Evolutionary conservation across 2,797 vertebrate species (phyloP).

Genomic region (Diplodus sargus): DNA sequence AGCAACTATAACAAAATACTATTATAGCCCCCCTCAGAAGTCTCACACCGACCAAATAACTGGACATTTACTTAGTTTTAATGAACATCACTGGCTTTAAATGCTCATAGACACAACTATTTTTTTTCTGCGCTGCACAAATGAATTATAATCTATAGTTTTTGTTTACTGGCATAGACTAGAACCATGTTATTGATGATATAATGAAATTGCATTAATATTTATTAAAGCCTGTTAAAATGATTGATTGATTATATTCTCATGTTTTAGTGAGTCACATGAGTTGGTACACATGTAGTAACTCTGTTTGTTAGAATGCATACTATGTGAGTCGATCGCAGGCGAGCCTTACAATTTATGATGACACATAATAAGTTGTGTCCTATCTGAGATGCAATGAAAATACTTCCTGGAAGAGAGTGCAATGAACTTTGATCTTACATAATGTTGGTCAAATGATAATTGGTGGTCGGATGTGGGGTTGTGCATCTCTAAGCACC

Average conservation of each 20-base stretch:
- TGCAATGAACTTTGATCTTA: neutral
- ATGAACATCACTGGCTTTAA: conserved; percentile 19
- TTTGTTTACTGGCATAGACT: neutral
- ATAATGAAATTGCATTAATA: neutral
- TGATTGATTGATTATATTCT: neutral
- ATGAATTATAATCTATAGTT: neutral
- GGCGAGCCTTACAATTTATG: no score
- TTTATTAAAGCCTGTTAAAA: neutral
- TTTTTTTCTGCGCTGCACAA: neutral
- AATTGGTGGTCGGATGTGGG: neutral
- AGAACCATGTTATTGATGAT: neutral
- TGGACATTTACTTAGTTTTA: conserved; percentile 25
- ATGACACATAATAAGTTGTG: no score
- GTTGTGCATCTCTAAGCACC: no score
- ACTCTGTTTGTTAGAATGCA: neutral
- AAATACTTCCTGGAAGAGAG: no score
- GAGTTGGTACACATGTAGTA: neutral
- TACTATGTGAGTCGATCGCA: neutral
- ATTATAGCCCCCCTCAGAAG: conserved; percentile 17
- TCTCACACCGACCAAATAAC: conserved; percentile 18
- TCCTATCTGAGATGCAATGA: no score
- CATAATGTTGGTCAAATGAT: neutral
- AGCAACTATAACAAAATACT: conserved; percentile 30
- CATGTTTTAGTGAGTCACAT: neutral
- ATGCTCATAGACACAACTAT: neutral